phyloP scores from a whole-genome alignment of 2,113 vertebrate species.

The Hyperopisus bebe region DNA sequence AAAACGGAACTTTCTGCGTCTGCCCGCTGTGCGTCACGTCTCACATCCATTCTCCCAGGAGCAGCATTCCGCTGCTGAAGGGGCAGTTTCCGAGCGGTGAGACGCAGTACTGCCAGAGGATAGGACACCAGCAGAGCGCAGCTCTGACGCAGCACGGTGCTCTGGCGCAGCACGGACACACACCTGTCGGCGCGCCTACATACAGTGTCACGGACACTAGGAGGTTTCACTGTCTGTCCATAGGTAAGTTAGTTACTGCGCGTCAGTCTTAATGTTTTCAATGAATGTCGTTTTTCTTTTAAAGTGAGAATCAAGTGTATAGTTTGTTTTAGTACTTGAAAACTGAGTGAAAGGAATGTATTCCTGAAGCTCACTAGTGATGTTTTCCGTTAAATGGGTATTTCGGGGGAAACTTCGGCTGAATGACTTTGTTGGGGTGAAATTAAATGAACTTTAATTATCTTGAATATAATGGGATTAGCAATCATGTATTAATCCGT shows the following conservation, averaged over 20 bases:
- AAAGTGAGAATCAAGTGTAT: not conserved
- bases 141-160: conserved; percentile 71
- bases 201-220: conserved; percentile 90
- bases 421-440: not conserved
- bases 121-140: conserved; percentile 63
- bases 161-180: conserved; percentile 74
- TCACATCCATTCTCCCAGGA: conserved; percentile 79
- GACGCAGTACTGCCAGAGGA: conserved; percentile 74
- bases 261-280: not conserved
- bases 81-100: conserved; percentile 74
- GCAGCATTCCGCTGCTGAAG: conserved; percentile 79
- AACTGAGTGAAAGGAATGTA: not conserved
- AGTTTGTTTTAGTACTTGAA: not conserved
- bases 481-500: not conserved
- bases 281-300: not conserved
- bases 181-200: conserved; percentile 79
- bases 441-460: not conserved
- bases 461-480: not conserved
- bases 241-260: conserved; percentile 69
- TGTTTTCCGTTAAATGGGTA: not conserved
- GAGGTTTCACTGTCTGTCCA: conserved; percentile 87
- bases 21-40: conserved; percentile 93
- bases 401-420: not conserved
- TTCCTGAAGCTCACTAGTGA: not conserved
- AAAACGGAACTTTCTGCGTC: conserved; percentile 86